Percentiles rank a stretch among this genome's conserved stretches.
Conservation (phyloP, 1,140 invertebrate species). For the Cyrtorhinus lividipennis region DNA sequence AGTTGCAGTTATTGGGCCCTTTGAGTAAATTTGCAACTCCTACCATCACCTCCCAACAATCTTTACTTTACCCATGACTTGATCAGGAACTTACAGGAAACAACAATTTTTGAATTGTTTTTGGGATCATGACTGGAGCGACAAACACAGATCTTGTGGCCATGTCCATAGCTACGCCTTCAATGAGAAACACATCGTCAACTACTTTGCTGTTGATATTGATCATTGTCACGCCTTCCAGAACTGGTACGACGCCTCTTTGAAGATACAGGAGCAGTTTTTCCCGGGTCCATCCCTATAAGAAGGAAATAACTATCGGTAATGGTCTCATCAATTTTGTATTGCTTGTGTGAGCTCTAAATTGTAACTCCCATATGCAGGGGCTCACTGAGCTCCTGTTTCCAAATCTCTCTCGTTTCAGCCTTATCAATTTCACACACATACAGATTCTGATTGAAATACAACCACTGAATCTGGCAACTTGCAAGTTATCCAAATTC, state of each 20-base stretch:
- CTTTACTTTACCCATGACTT: no score
- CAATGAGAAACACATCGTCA: conserved; percentile 20
- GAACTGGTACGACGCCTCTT: conserved; percentile 22
- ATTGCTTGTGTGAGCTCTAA: no score
- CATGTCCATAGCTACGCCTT: conserved; percentile 18
- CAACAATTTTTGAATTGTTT: conserved; percentile 17
- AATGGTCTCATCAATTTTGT: background rate
- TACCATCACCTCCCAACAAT: no score
- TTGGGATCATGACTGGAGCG: conserved; percentile 16
- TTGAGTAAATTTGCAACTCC: no score
- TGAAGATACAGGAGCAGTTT: conserved; percentile 24
- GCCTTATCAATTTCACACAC: no score
- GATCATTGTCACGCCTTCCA: background rate
- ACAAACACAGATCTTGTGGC: conserved; percentile 9
- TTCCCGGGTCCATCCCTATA: conserved; percentile 23
- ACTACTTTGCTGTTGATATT: conserved; percentile 15
- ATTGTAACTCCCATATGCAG: no score
- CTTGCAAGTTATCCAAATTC: no score
- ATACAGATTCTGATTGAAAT: no score
- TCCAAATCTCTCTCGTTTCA: no score
- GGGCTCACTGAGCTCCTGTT: no score
- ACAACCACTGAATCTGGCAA: no score
- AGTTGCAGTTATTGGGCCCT: no score
- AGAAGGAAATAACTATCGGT: background rate
- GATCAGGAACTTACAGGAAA: conserved; percentile 11